A percentile compares a stretch with the other conserved stretches of the same genome.
Conservation (phyloP, 2,888 invertebrate genomes). For the Chorisops tibialis region DNA sequence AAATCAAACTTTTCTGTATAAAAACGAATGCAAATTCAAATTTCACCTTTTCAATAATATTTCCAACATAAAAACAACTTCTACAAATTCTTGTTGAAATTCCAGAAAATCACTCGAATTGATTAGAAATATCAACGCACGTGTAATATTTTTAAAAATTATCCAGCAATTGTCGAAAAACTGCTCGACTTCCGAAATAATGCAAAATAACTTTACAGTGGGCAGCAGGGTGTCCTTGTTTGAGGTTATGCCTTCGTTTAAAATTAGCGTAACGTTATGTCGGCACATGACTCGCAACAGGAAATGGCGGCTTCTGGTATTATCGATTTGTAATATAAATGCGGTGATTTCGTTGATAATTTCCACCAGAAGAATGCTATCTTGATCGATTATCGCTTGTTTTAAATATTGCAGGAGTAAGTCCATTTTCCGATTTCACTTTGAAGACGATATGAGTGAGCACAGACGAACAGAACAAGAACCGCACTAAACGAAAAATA, state of each 20-base stretch:
- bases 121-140: conserved; percentile 15
- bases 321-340: background rate
- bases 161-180: conserved; percentile 17
- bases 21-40: background rate
- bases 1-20: background rate
- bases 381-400: background rate
- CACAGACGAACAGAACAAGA: too few relatives aligned
- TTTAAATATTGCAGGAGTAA: background rate
- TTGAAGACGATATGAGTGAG: too few relatives aligned
- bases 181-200: conserved; percentile 19
- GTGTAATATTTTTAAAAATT: conserved; percentile 10
- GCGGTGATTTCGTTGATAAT: background rate
- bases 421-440: too few relatives aligned
- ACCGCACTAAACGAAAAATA: too few relatives aligned
- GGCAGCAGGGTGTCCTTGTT: background rate
- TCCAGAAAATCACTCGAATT: background rate
- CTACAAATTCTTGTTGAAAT: conserved; percentile 22
- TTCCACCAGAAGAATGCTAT: background rate
- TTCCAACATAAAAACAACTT: conserved; percentile 22
- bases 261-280: background rate
- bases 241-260: conserved; percentile 23
- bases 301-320: background rate
- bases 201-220: conserved; percentile 6
- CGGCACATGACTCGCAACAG: background rate
- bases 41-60: conserved; percentile 19